phyloP scores from a whole-genome alignment of 2,888 invertebrate species.

The Acleris cristana region DNA sequence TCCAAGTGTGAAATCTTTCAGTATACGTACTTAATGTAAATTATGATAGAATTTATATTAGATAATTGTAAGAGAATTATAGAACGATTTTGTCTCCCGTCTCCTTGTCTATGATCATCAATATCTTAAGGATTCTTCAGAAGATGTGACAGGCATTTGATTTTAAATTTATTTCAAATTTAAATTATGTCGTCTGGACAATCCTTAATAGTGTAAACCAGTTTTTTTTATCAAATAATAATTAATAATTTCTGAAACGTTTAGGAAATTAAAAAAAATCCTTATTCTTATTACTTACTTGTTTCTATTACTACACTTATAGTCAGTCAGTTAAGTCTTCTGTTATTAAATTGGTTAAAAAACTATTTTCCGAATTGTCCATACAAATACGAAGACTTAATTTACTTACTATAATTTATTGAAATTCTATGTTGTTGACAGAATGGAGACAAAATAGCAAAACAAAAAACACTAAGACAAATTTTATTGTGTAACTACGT shows the following conservation, averaged over 20 bases:
- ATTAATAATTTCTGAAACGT: conserved; percentile 4
- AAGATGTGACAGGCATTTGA: conserved; percentile 48
- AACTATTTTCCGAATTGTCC: not conserved
- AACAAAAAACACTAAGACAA: conserved; percentile 76
- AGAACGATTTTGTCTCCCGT: conserved; percentile 76
- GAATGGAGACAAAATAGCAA: conserved; percentile 70
- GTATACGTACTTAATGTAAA: conserved; percentile 85
- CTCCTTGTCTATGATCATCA: conserved; percentile 42
- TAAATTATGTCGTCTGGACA: conserved; percentile 55
- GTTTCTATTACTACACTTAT: not conserved
- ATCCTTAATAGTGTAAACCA: conserved; percentile 49
- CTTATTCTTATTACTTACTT: not conserved
- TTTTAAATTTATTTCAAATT: conserved; percentile 26
- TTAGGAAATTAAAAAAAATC: not conserved
- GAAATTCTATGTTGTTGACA: conserved; percentile 47
- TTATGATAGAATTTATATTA: conserved; percentile 83
- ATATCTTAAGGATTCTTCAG: conserved; percentile 66
- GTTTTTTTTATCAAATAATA: conserved; percentile 11
- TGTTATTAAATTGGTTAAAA: not conserved
- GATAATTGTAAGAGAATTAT: conserved; percentile 82
- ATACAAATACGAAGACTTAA: conserved; percentile 2
- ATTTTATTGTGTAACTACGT: conserved; percentile 82
- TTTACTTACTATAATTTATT: conserved; percentile 2
- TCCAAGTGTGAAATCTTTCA: conserved; percentile 81
- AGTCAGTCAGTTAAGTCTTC: not conserved